These are phyloP conservation scores for Engraulis encrasicolus DNA, from an alignment of 2,113 vertebrate species.

Conservation along the genomic window DNA sequence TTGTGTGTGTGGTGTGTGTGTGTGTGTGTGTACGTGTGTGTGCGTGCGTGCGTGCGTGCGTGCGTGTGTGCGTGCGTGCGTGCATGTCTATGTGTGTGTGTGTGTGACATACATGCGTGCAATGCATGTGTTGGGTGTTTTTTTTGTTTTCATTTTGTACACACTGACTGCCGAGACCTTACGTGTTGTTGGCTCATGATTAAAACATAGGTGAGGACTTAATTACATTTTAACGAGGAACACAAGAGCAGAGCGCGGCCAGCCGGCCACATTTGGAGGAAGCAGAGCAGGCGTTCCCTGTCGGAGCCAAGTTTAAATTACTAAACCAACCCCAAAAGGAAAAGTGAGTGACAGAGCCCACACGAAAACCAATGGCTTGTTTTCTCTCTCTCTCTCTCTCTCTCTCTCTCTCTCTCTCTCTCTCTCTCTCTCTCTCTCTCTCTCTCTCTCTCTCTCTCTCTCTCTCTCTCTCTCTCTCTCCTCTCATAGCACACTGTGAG, in stretches of 20 bases:
- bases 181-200: neutral
- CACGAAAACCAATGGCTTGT: neutral
- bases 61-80: slow-evolving; percentile 34
- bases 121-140: no score
- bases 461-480: no score
- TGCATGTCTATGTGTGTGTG: slow-evolving; percentile 28
- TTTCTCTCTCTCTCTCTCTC: no score
- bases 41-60: slow-evolving; percentile 26
- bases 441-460: no score
- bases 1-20: slow-evolving; percentile 6
- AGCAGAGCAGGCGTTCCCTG: neutral
- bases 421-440: no score
- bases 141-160: neutral
- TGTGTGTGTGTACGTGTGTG: slow-evolving; percentile 45
- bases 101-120: no score
- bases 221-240: slow-evolving; percentile 18
- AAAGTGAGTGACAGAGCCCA: slow-evolving; percentile 3
- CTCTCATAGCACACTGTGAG: neutral
- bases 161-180: slow-evolving; percentile 8
- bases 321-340: neutral
- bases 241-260: neutral
- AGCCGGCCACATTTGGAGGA: neutral
- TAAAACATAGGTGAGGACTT: neutral
- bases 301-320: slow-evolving; percentile 2
- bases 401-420: no score